phyloP scores from a whole-genome alignment of 2,113 vertebrate species.

The Helogale parvula region DNA sequence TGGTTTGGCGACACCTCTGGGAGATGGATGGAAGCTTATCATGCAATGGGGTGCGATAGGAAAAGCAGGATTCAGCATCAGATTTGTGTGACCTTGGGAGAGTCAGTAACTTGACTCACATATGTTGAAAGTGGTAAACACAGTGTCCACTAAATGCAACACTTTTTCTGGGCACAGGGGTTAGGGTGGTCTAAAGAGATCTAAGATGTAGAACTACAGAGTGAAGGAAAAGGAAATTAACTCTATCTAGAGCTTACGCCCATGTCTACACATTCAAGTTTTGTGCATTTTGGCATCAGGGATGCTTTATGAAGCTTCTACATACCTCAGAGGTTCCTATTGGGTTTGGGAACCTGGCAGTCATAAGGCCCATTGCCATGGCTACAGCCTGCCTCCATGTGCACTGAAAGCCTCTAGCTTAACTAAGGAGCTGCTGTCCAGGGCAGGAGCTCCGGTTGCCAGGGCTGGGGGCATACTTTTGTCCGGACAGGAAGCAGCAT shows the following conservation, averaged over 20 bases:
- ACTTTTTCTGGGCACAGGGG: not conserved
- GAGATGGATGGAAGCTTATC: not conserved
- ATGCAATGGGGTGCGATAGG: not conserved
- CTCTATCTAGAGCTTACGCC: not conserved
- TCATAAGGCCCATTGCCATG: not conserved
- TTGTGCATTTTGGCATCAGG: not conserved
- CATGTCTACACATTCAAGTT: not conserved
- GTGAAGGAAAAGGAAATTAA: not conserved
- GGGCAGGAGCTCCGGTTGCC: not conserved
- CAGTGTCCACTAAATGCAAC: not conserved
- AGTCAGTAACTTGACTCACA: not conserved
- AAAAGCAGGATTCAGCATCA: not conserved
- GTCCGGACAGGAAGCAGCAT: not conserved
- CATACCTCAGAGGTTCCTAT: not conserved
- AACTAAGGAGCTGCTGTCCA: not conserved
- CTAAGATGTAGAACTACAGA: not conserved
- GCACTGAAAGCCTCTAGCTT: not conserved
- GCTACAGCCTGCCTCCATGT: not conserved
- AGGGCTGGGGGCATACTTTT: not conserved
- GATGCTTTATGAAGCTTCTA: not conserved
- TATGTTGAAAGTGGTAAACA: not conserved
- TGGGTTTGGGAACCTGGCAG: not conserved
- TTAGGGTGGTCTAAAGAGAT: not conserved
- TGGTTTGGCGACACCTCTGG: not conserved
- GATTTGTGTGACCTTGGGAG: not conserved